Base-by-base conservation (phyloP, 1,140 invertebrate genomes). In the Drosophila nigromelanica region DNA sequence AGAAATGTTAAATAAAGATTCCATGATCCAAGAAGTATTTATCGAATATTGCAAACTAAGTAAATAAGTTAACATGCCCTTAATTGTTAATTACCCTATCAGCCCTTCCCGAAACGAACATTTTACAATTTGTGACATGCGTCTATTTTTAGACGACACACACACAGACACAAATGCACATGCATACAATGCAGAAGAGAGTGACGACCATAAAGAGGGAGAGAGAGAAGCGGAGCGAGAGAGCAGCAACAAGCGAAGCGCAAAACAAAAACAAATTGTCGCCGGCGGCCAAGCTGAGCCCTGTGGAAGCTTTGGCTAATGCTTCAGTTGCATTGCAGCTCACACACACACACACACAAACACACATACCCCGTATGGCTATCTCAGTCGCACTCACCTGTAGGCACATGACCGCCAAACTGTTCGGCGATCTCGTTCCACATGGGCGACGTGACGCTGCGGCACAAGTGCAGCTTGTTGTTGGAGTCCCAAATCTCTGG, bases 361-460 rank as follows among this genome's bases (percentile, higher is more conserved):
- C 7, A 50, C n/a, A 33, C 21, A 40, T 5, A 7, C 6, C 12
- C 10, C 15, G 15, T 30, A 27, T 48, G 1, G 54, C 43, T 14
- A 24, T 43, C 48, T 52, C 73, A 55, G 18, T 52, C 11, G 15
- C 75, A 74, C 83, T 85, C 74, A 89, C 90, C 90, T 78, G 90
- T 91, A 62, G 90, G 90, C 52, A 91, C 90, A 85, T 91, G 90
- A 15, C 90, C 90, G 21, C 90, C 90, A 54, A 91, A 91, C 67
- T 91, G 90, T 50, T 91, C 90, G 21, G 90, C 90, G 74, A 91
- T 91, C 80, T 91, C 90, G 33, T 86, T 91, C 90, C 90, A 91
- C 90, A 91, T 91, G 12, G 90, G 90, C 74, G 90, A 91, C 4
- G 90, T 91, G 45, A 91, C 90, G 70, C 90, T 91, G 55, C 90